Evolutionary conservation across 2,113 vertebrate genomes (phyloP).

Genomic region (Aptenodytes forsteri): DNA sequence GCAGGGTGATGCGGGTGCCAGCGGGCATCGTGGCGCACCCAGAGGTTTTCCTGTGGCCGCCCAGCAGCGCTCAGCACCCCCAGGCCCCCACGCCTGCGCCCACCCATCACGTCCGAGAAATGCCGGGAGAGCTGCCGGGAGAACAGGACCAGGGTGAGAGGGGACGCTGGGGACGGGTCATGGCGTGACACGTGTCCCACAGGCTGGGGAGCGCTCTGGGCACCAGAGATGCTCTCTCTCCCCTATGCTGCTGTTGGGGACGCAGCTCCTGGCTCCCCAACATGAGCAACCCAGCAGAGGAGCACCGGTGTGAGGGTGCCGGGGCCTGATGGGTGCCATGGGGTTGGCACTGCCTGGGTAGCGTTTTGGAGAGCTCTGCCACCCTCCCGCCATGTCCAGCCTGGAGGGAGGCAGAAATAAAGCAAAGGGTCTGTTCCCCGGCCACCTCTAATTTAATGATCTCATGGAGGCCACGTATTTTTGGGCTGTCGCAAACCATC

Average conservation of each 20-base stretch:
- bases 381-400: fast-evolving
- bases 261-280: not conserved
- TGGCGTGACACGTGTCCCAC: fast-evolving
- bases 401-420: not conserved
- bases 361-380: not conserved
- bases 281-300: fast-evolving
- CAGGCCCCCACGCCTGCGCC: fast-evolving
- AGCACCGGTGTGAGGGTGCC: not conserved
- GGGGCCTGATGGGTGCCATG: not conserved
- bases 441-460: not conserved
- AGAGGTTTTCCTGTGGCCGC: not conserved
- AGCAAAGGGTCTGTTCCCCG: not conserved
- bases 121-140: fast-evolving
- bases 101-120: not conserved
- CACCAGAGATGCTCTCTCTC: not conserved
- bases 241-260: not conserved
- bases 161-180: fast-evolving
- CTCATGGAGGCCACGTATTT: not conserved
- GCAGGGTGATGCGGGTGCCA: not conserved
- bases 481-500: not conserved
- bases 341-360: not conserved
- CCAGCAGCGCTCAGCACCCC: not conserved
- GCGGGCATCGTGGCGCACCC: not conserved
- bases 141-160: not conserved
- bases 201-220: not conserved